Evolutionary conservation across 2,113 vertebrate genomes (phyloP).

Genomic region (Morone saxatilis): DNA sequence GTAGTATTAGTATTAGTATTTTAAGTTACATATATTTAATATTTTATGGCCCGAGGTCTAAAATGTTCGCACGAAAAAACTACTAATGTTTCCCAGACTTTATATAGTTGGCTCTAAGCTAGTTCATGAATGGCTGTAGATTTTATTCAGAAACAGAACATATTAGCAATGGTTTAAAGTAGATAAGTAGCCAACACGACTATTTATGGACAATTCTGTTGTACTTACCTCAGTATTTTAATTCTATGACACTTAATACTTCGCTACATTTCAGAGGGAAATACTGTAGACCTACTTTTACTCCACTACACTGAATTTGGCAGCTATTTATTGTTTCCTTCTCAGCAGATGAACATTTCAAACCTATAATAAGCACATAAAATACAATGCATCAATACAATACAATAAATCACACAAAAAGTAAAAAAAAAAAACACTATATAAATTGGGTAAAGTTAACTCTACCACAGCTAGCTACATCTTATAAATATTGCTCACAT

Average conservation of each 20-base stretch:
- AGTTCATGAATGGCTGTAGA: too few relatives aligned
- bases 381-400: neutral
- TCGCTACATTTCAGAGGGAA: neutral
- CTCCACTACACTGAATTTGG: neutral
- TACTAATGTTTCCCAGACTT: too few relatives aligned
- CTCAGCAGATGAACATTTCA: neutral
- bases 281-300: neutral
- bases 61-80: too few relatives aligned
- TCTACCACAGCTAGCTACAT: neutral
- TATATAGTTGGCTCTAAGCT: too few relatives aligned
- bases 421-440: neutral
- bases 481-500: neutral
- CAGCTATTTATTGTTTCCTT: neutral
- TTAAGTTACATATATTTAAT: neutral
- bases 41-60: too few relatives aligned
- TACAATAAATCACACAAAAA: neutral
- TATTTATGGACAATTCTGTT: too few relatives aligned
- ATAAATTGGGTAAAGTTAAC: neutral
- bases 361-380: neutral
- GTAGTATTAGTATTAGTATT: too few relatives aligned
- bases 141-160: too few relatives aligned
- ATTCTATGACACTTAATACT: too few relatives aligned
- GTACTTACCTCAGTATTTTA: too few relatives aligned
- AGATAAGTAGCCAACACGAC: too few relatives aligned
- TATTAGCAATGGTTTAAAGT: too few relatives aligned